Base-by-base conservation (phyloP, 2,888 invertebrate species). In the Dilophus febrilis region DNA sequence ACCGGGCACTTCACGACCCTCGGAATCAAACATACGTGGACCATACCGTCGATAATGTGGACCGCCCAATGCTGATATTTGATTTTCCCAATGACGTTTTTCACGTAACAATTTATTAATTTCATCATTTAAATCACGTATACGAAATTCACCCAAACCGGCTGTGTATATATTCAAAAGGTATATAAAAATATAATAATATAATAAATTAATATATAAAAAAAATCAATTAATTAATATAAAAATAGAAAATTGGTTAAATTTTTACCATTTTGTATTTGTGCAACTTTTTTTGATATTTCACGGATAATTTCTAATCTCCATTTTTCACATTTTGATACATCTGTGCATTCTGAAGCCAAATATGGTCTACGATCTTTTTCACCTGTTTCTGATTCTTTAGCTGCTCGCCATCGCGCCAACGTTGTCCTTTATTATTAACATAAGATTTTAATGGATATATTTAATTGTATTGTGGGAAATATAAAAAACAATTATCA, bases 71-170 rank as follows among this genome's bases (percentile, higher is more conserved):
- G 91, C 81, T 49, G 85, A 81, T 48, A 99, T 97, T 57, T 95
- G 85, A 39, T 85, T 82, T 57, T 99, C 98, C 98, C 98, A 99
- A 56, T 95, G 94, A 0, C 91, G 74, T 56, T 95, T 95, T 56
- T 97, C 92, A 35, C 95, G 69, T 43, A 99, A 69, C 46, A 97
- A 60, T 64, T 98, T 97, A 64, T 99, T 99, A 49, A 99, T 99
- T 64, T 99, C 97, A 64, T 99, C 98, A 59, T 99, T 99, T 17
- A 99, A 66, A 58, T 99, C 98, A 13, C 98, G 73, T 46, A 99
- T 87, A 18, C 95, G 77, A 59, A 95, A 99, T 64, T 99, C 98
- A 3, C 98, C 98, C n/a, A 98, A 70, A 42, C 98, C 98, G 47
- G 98, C 86, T 81, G 50, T 8, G 27, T 36, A 40, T 19, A 12